Evolutionary conservation across 2,797 vertebrate genomes (phyloP).

Genomic region (Bucorvus abyssinicus): DNA sequence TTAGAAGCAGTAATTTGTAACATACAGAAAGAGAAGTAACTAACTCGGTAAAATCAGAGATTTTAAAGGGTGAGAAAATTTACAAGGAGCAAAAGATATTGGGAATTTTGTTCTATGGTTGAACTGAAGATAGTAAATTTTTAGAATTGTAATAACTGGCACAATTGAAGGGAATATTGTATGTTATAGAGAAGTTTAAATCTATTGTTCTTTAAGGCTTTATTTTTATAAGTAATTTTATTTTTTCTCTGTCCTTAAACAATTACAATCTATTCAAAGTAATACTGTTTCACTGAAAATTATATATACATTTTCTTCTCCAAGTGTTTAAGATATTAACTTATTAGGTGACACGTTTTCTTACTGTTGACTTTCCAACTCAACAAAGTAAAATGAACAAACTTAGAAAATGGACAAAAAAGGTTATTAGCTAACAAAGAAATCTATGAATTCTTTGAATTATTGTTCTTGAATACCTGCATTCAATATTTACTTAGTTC

Average conservation of each 20-base stretch:
- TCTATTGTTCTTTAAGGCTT: background rate
- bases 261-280: too few relatives aligned
- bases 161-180: background rate
- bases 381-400: background rate
- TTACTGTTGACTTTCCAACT: background rate
- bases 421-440: background rate
- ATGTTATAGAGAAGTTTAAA: background rate
- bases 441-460: background rate
- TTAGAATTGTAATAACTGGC: background rate
- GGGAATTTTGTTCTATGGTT: background rate
- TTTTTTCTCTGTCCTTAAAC: background rate
- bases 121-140: background rate
- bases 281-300: background rate
- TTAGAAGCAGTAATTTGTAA: background rate
- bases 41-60: background rate
- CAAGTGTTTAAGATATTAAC: background rate
- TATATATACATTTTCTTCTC: background rate
- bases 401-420: background rate
- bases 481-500: conserved; percentile 7
- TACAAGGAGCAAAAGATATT: background rate
- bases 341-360: background rate
- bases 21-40: background rate
- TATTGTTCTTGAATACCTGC: background rate
- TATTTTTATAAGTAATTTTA: background rate
- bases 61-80: background rate